These are phyloP conservation scores for Yponomeuta sedellus DNA, from an alignment of 2,888 invertebrate genomes.

Conservation along the genomic window DNA sequence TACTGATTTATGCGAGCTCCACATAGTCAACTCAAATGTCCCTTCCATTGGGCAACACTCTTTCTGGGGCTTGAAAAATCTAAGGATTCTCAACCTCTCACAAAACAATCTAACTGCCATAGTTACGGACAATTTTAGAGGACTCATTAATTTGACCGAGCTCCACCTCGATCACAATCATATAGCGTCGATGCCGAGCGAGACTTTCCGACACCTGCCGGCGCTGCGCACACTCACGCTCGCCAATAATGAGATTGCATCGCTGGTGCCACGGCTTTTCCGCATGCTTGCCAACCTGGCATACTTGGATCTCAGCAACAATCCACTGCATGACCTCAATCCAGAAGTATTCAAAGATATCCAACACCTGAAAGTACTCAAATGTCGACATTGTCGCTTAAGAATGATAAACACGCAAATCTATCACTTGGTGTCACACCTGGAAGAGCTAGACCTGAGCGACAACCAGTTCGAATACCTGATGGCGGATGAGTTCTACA, in stretches of 20 bases:
- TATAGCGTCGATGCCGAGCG: slow-evolving; percentile 84
- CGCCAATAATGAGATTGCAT: slow-evolving; percentile 80
- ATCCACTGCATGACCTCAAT: slow-evolving; percentile 83
- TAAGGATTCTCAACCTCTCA: slow-evolving; percentile 80
- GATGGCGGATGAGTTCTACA: slow-evolving; percentile 82
- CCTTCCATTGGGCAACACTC: slow-evolving; percentile 87
- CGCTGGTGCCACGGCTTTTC: slow-evolving; percentile 83
- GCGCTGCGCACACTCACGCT: slow-evolving; percentile 81
- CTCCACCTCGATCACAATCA: slow-evolving; percentile 84
- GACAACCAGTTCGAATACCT: slow-evolving; percentile 86
- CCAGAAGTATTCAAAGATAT: slow-evolving; percentile 88
- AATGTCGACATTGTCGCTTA: slow-evolving; percentile 83
- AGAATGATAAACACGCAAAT: slow-evolving; percentile 86
- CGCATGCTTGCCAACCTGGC: slow-evolving; percentile 83
- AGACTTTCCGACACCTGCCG: slow-evolving; percentile 84
- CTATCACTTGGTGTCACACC: slow-evolving; percentile 83
- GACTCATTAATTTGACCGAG: slow-evolving; percentile 82
- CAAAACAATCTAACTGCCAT: slow-evolving; percentile 84
- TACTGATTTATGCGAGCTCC: slow-evolving; percentile 80
- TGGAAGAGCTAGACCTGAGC: slow-evolving; percentile 85
- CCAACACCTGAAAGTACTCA: slow-evolving; percentile 82
- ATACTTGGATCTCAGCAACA: slow-evolving; percentile 84
- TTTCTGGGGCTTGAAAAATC: slow-evolving; percentile 85
- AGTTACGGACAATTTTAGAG: slow-evolving; percentile 84
- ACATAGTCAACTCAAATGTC: slow-evolving; percentile 83